Evolutionary conservation across 53 echinoderm and acorn worm genomes (phyloP), one percentile per base, ranked within the genome.

Genomic region (Crossaster papposus): DNA sequence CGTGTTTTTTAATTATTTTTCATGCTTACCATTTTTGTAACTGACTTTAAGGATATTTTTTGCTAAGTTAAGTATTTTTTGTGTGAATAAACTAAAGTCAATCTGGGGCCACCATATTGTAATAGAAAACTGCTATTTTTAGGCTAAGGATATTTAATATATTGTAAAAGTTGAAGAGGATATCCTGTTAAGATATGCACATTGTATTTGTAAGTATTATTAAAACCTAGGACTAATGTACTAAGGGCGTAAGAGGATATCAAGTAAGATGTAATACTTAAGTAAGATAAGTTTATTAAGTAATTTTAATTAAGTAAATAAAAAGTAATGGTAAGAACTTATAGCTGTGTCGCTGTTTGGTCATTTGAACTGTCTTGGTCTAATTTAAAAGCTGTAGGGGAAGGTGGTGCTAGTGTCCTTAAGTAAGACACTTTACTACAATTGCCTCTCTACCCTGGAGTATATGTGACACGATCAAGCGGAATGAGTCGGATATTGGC

Each of bases 91-190:
- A n/a, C n/a, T n/a, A n/a, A 84, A 52, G 70, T 84, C 68, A 87
- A 14, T 80, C 54, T 76, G 90, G 90, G 90, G 90, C 90, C 90
- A 90, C 90, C 90, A 77, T 90, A 83, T 76, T 82, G 80, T 90
- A 72, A 90, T 90, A 87, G 76, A 38, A 58, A 87, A 72, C 72
- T 84, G 84, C 84, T 87, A 87, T 87, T 80, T 90, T 83, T 90
- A 90, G 83, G 83, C 75, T 79, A 64, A 82, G 65, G 83, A 44
- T 38, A 31, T 31, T 79, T 80, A 75, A 83, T 90, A 90, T 90
- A 76, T 83, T 81, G 68, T 90, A 90, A 62, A 90, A 82, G 62
- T 75, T 63, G 44, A 64, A 90, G 81, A 90, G 3, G 70, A 90
- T 87, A 87, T 87, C 87, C 64, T 87, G n/a, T 44, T 76, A 87